These are phyloP conservation scores for Apus apus DNA, from an alignment of 2,113 vertebrate species.

Conservation along the genomic window DNA sequence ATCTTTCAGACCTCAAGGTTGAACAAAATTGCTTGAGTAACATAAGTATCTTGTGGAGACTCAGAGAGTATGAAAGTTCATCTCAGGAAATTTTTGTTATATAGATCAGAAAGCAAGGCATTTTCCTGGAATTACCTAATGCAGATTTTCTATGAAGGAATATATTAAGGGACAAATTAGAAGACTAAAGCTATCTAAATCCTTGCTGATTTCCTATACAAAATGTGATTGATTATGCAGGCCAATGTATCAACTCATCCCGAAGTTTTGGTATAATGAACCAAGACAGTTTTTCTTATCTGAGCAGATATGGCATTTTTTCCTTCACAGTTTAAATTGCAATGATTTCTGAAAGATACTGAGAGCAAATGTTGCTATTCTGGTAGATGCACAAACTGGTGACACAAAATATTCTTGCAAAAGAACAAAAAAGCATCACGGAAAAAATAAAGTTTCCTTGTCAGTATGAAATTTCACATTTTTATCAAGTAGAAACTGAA, in stretches of 20 bases:
- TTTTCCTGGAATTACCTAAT: not conserved
- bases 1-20: not conserved
- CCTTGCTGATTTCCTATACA: not conserved
- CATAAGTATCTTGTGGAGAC: not conserved
- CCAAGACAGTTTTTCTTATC: not conserved
- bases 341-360: not conserved
- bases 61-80: not conserved
- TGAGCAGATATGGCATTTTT: not conserved
- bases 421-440: not conserved
- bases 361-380: not conserved
- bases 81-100: not conserved
- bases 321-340: not conserved
- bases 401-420: not conserved
- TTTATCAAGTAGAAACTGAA: conserved; percentile 19
- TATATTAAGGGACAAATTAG: not conserved
- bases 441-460: not conserved
- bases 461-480: not conserved
- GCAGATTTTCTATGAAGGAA: not conserved
- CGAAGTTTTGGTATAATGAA: not conserved
- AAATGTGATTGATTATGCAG: not conserved
- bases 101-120: not conserved
- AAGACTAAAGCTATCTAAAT: not conserved
- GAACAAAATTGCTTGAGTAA: not conserved
- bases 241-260: not conserved
- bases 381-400: not conserved